Base-by-base conservation (phyloP, 1,140 invertebrate genomes). In the Calephelis virginiensis region DNA sequence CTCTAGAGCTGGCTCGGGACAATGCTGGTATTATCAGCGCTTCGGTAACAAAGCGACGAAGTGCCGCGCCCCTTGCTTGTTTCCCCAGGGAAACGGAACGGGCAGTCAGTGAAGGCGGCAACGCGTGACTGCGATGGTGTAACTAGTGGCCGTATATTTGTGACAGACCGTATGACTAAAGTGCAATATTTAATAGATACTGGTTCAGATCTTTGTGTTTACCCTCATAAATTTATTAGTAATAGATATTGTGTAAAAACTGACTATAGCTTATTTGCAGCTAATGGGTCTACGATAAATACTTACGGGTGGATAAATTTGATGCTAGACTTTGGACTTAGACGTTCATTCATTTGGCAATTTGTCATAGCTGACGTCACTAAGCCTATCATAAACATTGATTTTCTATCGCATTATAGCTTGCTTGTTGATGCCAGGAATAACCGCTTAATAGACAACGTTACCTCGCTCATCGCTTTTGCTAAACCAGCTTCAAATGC, bases 331-430 rank as follows among this genome's bases (percentile, higher is more conserved):
- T 49, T 61, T 49, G 65, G 65, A 17, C 48, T 66, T 13, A 59
- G 65, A 14, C 60, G 56, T 43, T 46, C 60, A 6, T 66, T 66
- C 60, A 47, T 37, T 7, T 66, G 64, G 64, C 64, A 53, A 6
- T 59, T 66, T 61, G 65, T 67, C 48, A 43, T 69, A 61, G 65
- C 65, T 49, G 59, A 67, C 48, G 65, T 67, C 37, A 60, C 59
- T 37, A 67, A 61, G 61, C 50, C 65, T n/a, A 67, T 67, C 11
- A 67, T 61, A 14, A 60, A 61, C 13, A 60, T 67, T 53, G 47
- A 67, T 45, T 67, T 67, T 67, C 61, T 67, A 53, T 40, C 46
- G 8, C 48, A 53, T 49, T 62, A 61, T 12, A 67, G 61, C 50
- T 67, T 67, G 37, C 12, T 46, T 6, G 66, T 67, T 8, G 60